Evolutionary conservation across 2,888 invertebrate species (phyloP).

Genomic region (Rambutsinella grinnellia): DNA sequence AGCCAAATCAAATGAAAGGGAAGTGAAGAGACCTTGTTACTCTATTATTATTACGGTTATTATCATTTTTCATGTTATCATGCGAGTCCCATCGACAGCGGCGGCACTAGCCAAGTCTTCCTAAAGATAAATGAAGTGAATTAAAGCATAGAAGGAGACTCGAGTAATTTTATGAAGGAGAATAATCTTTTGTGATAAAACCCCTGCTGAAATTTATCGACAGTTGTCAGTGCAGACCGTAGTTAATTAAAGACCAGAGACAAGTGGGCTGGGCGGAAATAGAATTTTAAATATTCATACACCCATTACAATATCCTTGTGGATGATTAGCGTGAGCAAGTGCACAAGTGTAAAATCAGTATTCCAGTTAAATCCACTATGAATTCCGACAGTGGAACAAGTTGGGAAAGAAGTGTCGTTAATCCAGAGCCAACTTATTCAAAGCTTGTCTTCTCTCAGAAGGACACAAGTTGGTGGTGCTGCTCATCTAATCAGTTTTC

Average conservation of each 20-base stretch:
- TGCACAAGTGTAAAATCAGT: no score
- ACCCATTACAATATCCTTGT: no score
- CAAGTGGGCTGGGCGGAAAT: neutral
- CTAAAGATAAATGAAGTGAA: neutral
- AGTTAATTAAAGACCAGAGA: neutral
- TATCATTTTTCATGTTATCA: neutral
- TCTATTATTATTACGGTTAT: slow-evolving; percentile 25
- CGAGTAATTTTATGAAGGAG: neutral
- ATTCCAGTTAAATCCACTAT: no score
- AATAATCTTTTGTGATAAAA: neutral
- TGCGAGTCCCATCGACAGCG: neutral
- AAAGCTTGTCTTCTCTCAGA: neutral
- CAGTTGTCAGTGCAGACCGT: neutral
- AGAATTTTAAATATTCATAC: neutral
- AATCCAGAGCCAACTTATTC: neutral
- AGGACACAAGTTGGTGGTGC: neutral
- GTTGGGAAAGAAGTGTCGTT: neutral
- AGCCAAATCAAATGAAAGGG: slow-evolving; percentile 16
- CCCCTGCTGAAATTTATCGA: no score
- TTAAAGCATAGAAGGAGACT: neutral
- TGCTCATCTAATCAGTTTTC: slow-evolving; percentile 19
- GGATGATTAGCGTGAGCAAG: no score
- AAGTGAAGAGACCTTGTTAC: neutral
- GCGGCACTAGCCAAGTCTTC: neutral
- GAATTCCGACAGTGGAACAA: neutral